Conservation (phyloP, 2,888 invertebrate genomes). For the Phytoseiulus persimilis region DNA sequence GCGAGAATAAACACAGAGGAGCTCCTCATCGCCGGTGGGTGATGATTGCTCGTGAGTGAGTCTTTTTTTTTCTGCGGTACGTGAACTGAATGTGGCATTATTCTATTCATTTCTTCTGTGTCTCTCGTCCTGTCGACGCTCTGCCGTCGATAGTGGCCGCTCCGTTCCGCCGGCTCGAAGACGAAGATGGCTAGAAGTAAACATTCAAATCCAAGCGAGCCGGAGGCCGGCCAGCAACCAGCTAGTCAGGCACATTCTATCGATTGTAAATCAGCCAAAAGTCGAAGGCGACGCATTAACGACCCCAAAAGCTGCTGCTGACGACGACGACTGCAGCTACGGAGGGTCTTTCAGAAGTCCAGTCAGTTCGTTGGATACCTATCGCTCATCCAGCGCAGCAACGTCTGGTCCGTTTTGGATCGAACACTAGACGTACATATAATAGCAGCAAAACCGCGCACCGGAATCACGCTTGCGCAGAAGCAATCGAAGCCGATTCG, state of each 20-base stretch:
- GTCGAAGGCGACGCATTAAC: slow-evolving; percentile 5
- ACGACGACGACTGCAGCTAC: not conserved
- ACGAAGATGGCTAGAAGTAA: not conserved
- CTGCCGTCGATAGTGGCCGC: too few species aligned
- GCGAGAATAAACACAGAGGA: not conserved
- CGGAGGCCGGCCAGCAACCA: not conserved
- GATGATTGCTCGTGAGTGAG: not conserved
- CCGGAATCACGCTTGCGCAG: too few species aligned
- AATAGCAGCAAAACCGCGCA: too few species aligned
- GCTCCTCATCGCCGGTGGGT: not conserved
- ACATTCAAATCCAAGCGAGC: not conserved
- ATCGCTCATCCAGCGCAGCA: not conserved
- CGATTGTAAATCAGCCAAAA: slow-evolving; percentile 5
- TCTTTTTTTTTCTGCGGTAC: not conserved
- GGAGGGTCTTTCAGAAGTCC: not conserved
- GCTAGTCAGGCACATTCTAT: not conserved
- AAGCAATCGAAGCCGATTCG: too few species aligned
- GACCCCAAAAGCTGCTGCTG: not conserved
- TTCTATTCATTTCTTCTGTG: not conserved
- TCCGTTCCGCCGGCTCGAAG: not conserved
- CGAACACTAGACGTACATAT: too few species aligned
- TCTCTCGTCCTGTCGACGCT: not conserved
- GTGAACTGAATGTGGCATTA: not conserved
- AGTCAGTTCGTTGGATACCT: not conserved
- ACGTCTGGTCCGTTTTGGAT: not conserved